Conservation (phyloP, 2,113 vertebrate genomes). For the Malurus cyaneus region DNA sequence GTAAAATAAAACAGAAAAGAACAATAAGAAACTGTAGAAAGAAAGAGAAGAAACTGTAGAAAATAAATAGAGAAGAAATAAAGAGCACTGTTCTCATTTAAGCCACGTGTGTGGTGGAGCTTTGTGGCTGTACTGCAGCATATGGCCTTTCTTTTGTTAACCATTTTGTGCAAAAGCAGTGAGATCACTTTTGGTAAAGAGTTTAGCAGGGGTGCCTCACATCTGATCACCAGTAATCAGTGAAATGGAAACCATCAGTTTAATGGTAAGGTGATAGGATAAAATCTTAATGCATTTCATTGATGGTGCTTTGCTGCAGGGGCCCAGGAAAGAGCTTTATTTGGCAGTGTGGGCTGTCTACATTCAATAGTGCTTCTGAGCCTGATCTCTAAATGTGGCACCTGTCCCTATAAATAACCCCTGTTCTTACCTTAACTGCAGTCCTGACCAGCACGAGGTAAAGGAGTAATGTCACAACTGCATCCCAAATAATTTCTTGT, state of each 20-base stretch:
- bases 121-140: background rate
- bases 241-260: background rate
- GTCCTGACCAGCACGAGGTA: background rate
- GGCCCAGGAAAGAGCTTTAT: background rate
- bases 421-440: background rate
- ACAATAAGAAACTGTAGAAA: background rate
- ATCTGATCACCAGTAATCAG: background rate
- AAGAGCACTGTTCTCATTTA: background rate
- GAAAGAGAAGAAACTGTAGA: too few species aligned
- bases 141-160: too few species aligned
- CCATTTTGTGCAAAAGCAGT: background rate
- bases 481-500: background rate
- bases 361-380: background rate
- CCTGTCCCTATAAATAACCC: background rate
- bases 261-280: background rate
- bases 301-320: background rate
- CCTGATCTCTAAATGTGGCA: background rate
- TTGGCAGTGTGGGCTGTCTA: background rate
- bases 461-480: background rate
- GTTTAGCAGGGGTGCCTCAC: background rate
- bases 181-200: background rate
- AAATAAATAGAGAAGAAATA: too few species aligned
- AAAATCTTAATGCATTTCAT: background rate
- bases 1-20: background rate
- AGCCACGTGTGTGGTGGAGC: background rate